These are phyloP conservation scores for Hemistola chrysoprasaria DNA, from an alignment of 2,888 invertebrate genomes.

Conservation along the genomic window DNA sequence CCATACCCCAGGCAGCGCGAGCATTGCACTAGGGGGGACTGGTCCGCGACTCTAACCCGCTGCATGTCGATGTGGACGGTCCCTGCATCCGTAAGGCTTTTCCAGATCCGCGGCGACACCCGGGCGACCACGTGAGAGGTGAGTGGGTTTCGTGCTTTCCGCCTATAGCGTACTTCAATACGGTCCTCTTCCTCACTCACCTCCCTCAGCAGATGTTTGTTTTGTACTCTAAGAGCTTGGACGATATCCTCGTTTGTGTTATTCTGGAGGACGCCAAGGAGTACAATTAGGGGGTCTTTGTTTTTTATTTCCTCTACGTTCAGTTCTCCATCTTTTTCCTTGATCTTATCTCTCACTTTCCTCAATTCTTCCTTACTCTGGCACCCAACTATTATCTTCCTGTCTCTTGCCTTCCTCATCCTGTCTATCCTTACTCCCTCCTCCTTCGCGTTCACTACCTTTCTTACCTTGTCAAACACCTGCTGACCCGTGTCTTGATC, in stretches of 20 bases:
- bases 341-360: conserved; percentile 8
- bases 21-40: conserved; percentile 26
- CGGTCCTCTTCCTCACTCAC: no score
- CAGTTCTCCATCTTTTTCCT: background rate
- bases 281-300: background rate
- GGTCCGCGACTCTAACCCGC: conserved; percentile 11
- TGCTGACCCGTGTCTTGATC: background rate
- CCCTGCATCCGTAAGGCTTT: background rate
- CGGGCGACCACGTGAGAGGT: background rate
- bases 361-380: background rate
- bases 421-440: background rate
- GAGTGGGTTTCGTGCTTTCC: background rate
- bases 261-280: no score
- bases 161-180: background rate
- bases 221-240: no score
- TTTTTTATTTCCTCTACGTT: background rate
- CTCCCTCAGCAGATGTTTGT: no score
- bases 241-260: no score
- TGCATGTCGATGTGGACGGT: conserved; percentile 8
- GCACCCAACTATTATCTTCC: background rate
- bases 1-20: background rate
- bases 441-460: background rate
- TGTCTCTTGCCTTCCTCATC: background rate
- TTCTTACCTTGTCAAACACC: background rate
- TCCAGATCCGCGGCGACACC: conserved; percentile 2